Evolutionary conservation across 2,888 invertebrate genomes (phyloP), one percentile per base, ranked within the genome.

Genomic region (Acanthosoma haemorrhoidale): DNA sequence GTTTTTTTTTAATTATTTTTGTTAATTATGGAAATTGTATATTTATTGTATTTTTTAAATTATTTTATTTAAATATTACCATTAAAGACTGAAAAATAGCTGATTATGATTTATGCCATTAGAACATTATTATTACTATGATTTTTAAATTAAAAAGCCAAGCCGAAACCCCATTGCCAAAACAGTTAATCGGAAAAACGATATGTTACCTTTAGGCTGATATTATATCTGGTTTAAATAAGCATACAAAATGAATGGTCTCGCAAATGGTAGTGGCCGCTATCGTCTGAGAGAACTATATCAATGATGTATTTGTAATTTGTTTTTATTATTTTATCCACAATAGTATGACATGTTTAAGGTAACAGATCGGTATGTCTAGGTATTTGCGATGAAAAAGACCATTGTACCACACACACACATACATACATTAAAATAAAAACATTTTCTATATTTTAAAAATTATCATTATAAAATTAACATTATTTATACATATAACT

Each of bases 401-500:
- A 64, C 38, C 64, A 32, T 64, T 64, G 64, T 64, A 64, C 43
- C 64, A 64, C 41, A 15, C 25, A 43, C 5, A 18, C 11, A 58
- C 5, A 58, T 58, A 18, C 21, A 58, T 15, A 58, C 8, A 18
- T 13, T 29, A 58, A 58, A 64, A 11, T 38, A 39, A n/a, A 38
- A 41, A 64, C 25, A 39, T 64, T 64, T 64, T 64, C 25, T 39
- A 64, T 39, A 63, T 64, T 64, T 39, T 38, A 64, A 64, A 38
- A 13, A 5, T 60, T 60, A 51, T 36, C 38, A 64, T 64, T 43
- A 64, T 64, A 64, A 29, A 43, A 18, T 25, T 36, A 64, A 71
- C 66, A 69, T 69, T 67, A 72, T 68, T 72, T 72, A 70, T 69
- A 66, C 70, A 70, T 72, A 70, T 70, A 39, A 70, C 70, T 70